Percentiles rank a stretch among this genome's conserved stretches.
phyloP scores from a whole-genome alignment of 2,888 invertebrate genomes.

The Epirrita christyi region DNA sequence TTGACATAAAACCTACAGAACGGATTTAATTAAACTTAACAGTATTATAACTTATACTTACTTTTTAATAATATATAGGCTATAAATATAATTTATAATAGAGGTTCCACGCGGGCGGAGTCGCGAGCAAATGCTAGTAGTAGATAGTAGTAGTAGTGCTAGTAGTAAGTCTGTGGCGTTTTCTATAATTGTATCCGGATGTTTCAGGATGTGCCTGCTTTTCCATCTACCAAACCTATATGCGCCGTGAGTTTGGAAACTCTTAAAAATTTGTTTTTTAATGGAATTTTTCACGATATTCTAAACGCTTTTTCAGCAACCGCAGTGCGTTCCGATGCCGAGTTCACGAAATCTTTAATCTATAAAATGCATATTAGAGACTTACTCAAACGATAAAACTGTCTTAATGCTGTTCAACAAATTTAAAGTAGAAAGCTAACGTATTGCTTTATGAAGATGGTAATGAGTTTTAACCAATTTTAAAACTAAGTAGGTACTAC shows the following conservation, averaged over 20 bases:
- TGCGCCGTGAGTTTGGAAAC: conserved; percentile 30
- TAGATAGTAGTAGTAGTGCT: too few relatives aligned
- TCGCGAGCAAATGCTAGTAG: too few relatives aligned
- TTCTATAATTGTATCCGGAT: too few relatives aligned
- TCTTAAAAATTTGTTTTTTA: conserved; percentile 38
- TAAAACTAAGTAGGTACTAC: conserved; percentile 47
- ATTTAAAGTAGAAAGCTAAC: conserved; percentile 38
- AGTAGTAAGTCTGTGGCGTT: too few relatives aligned
- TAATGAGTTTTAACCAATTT: conserved; percentile 66
- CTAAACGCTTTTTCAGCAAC: conserved; percentile 14
- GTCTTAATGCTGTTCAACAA: conserved; percentile 27
- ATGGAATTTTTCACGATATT: conserved; percentile 26
- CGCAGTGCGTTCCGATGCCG: conserved; percentile 18
- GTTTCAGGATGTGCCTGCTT: too few relatives aligned
- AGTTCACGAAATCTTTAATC: conserved; percentile 9
- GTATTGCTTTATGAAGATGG: conserved; percentile 32
- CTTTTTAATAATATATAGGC: too few relatives aligned
- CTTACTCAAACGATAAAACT: conserved; percentile 5
- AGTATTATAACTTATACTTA: too few relatives aligned
- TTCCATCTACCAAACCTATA: neutral
- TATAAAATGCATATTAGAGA: neutral
- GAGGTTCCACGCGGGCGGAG: too few relatives aligned
- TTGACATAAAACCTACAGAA: too few relatives aligned
- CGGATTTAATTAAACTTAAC: too few relatives aligned
- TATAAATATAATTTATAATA: too few relatives aligned